These are phyloP conservation scores for Ellobium chinense DNA, from an alignment of 2,888 invertebrate genomes.

Conservation along the genomic window DNA sequence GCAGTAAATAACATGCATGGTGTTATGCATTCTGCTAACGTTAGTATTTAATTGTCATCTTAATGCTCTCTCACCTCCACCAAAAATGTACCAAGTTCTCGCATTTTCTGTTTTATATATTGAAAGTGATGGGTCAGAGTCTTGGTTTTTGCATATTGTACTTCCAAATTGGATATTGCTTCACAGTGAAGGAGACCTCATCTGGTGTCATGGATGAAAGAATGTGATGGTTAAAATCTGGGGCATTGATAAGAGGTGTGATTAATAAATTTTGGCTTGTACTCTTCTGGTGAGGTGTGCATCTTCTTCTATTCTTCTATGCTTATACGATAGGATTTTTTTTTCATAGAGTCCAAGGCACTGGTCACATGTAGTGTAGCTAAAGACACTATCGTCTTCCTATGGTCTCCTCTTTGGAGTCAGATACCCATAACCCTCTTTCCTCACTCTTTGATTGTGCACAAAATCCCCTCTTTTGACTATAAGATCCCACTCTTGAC, in stretches of 20 bases:
- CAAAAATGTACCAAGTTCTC: not conserved
- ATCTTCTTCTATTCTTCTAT: not conserved
- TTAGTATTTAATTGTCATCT: not conserved
- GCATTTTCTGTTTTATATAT: not conserved
- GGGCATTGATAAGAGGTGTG: not conserved
- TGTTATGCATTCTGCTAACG: not conserved
- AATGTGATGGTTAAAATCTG: not conserved
- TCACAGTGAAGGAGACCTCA: not conserved
- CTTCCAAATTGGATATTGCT: not conserved
- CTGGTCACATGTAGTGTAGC: not conserved
- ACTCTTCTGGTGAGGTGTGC: not conserved
- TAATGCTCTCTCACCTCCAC: not conserved
- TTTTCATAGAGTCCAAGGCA: not conserved
- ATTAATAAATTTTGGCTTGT: not conserved
- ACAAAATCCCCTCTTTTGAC: too few species aligned
- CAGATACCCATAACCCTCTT: too few species aligned
- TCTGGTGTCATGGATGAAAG: not conserved
- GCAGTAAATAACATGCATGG: not conserved
- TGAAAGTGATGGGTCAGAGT: not conserved
- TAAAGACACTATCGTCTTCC: not conserved
- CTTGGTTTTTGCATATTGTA: not conserved
- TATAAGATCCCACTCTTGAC: too few species aligned
- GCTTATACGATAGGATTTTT: not conserved
- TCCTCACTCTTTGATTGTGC: too few species aligned
- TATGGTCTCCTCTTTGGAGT: too few species aligned